Evolutionary conservation across 2,113 vertebrate species (phyloP), one percentile per base, ranked within the genome.

Genomic region (Scomber colias): DNA sequence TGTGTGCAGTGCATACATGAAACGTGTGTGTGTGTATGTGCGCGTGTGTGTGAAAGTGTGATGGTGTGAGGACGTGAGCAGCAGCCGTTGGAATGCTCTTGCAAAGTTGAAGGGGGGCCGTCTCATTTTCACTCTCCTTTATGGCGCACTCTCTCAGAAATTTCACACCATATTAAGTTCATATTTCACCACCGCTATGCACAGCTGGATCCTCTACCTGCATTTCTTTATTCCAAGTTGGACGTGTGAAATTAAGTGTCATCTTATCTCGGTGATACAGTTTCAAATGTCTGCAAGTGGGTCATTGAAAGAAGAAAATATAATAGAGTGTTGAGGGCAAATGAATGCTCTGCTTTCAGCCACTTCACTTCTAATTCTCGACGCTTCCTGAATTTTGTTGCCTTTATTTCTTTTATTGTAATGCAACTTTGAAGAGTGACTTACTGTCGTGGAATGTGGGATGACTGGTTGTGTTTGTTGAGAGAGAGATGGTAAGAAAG

Each of bases 121-220:
- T 89, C 90, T 91, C 91, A 56, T 84, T 91, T 92, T 91, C 86
- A 85, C 81, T 86, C 77, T 87, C 82, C 83, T 87, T 90, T 77
- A 84, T 65, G 57, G 85, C 15, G 5, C 17, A 1, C 71, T 59
- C 83, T 61, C 80, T 66, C 63, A 24, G 31, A 89, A 69, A 92
- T 93, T 92, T 93, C 93, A 93, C 89, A 87, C 86, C 48, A 44
- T 79, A 81, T 92, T 91, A 90, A 88, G 89, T 88, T 94, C 83
- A 70, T 77, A 85, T 94, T 93, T 92, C 90, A 86, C 57, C 51
- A 53, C 57, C 0, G 60, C 71, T 44, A 72, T 7, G 53, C 89
- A 80, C 90, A 89, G 90, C 90, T 83, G 86, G 90, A 88, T 35
- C 16, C 31, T 68, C 81, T 94, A 93, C 89, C 93, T 92, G 82